These are phyloP conservation scores for Montipora foliosa DNA, from an alignment of 64 coral and sea anemone genomes.

Conservation along the genomic window DNA sequence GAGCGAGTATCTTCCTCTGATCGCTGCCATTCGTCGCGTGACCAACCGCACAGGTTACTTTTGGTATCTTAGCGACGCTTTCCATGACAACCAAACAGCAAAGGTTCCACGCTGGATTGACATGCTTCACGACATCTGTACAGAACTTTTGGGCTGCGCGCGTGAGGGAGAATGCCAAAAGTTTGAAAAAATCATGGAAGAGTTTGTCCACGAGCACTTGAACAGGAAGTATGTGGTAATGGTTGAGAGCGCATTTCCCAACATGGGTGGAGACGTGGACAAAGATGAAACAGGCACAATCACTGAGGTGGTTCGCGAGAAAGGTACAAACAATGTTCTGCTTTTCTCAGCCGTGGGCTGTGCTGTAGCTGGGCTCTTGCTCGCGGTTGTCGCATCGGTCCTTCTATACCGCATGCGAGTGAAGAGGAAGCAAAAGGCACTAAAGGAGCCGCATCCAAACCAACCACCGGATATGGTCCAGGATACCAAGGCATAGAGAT, in stretches of 20 bases:
- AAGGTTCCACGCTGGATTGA: constrained; percentile 16
- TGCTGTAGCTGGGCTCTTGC: too few species aligned
- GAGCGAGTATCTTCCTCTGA: constrained; percentile 31
- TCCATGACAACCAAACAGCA: constrained; percentile 1
- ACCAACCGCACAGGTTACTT: constrained; percentile 33
- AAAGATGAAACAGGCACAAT: background rate
- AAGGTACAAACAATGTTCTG: too few species aligned
- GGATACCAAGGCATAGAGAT: too few species aligned
- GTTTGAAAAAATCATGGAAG: too few species aligned
- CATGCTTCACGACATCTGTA: constrained; percentile 20
- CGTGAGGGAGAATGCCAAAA: background rate
- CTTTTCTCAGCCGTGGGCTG: too few species aligned
- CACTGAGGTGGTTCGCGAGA: background rate
- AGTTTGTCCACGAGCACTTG: too few species aligned
- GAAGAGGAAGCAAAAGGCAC: too few species aligned
- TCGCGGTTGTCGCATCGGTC: too few species aligned
- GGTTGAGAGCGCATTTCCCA: constrained; percentile 18
- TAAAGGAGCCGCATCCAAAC: too few species aligned
- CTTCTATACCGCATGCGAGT: too few species aligned
- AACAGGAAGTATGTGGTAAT: background rate
- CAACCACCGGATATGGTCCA: too few species aligned
- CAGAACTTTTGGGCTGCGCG: constrained; percentile 19
- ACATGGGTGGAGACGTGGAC: constrained; percentile 38
- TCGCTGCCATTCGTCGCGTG: constrained; percentile 27
- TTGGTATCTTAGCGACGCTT: constrained; percentile 23